A percentile compares a stretch with the other conserved stretches of the same genome.
Evolutionary conservation across 2,113 vertebrate genomes (phyloP).

Genomic region (Elaphurus davidianus): DNA sequence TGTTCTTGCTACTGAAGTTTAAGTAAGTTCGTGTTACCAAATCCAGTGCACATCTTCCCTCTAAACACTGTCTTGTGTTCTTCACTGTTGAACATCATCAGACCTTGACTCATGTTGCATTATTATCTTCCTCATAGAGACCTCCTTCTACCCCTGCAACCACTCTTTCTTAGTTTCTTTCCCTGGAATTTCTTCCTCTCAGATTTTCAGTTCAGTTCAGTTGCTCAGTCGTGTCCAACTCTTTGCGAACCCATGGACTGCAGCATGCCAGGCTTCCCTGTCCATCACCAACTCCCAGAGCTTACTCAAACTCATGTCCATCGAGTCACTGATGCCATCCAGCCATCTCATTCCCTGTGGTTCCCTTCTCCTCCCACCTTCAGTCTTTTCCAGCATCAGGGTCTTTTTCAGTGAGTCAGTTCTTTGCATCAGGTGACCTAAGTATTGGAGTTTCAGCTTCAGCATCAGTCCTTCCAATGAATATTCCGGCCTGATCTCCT

Average conservation of each 20-base stretch:
- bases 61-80: background rate
- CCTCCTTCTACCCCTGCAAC: background rate
- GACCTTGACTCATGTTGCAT: background rate
- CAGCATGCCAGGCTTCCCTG: background rate
- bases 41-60: background rate
- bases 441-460: background rate
- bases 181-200: constrained; percentile 1
- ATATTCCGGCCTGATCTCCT: background rate
- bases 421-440: background rate
- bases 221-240: background rate
- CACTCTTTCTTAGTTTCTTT: background rate
- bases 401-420: background rate
- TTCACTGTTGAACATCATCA: background rate
- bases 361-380: background rate
- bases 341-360: background rate
- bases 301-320: background rate
- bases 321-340: background rate
- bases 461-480: background rate
- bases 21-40: background rate
- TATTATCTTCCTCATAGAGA: background rate
- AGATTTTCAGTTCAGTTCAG: background rate
- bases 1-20: background rate
- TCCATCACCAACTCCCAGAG: background rate
- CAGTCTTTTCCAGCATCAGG: background rate
- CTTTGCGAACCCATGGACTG: background rate